These are phyloP conservation scores for Endomychus coccineus DNA, from an alignment of 2,888 invertebrate species.

Conservation along the genomic window DNA sequence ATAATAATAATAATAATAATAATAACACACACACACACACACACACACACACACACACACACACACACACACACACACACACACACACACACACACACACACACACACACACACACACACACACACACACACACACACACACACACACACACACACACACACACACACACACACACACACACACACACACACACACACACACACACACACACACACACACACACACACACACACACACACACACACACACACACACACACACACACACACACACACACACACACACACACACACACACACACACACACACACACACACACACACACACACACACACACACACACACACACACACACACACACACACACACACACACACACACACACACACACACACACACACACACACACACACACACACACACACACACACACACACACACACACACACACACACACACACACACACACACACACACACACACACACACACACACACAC, in stretches of 20 bases:
- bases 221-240: slow-evolving; percentile 1
- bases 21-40: too few species aligned
- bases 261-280: slow-evolving; percentile 1
- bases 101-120: slow-evolving; percentile 1
- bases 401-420: slow-evolving; percentile 1
- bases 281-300: slow-evolving; percentile 1
- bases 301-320: slow-evolving; percentile 1
- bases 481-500: slow-evolving; percentile 1
- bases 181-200: slow-evolving; percentile 1
- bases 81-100: slow-evolving; percentile 1
- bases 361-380: slow-evolving; percentile 1
- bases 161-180: slow-evolving; percentile 1
- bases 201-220: slow-evolving; percentile 1
- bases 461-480: slow-evolving; percentile 1
- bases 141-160: slow-evolving; percentile 1
- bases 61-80: slow-evolving; percentile 1
- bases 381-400: slow-evolving; percentile 1
- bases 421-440: slow-evolving; percentile 1
- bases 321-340: slow-evolving; percentile 1
- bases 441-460: slow-evolving; percentile 1
- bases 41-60: slow-evolving; percentile 1
- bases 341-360: slow-evolving; percentile 1
- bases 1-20: too few species aligned
- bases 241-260: slow-evolving; percentile 1
- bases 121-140: slow-evolving; percentile 1